Evolutionary conservation across 2,113 vertebrate species (phyloP).

Genomic region (Phyllostomus hastatus): DNA sequence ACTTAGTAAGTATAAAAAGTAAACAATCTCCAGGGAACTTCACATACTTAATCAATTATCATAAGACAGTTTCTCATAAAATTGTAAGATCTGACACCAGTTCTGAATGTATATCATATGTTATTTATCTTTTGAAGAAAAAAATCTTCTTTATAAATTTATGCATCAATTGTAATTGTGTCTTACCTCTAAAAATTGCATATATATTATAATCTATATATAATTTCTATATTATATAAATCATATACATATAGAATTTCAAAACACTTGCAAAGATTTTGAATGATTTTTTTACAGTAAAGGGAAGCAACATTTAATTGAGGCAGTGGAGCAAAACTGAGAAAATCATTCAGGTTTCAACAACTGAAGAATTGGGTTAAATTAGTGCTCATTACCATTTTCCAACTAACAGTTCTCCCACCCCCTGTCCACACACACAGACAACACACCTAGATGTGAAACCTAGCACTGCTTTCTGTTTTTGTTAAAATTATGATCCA

Average conservation of each 20-base stretch:
- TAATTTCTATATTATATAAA: too few relatives aligned
- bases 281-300: neutral
- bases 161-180: neutral
- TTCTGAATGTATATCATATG: neutral
- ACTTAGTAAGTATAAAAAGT: neutral
- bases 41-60: neutral
- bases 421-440: too few relatives aligned
- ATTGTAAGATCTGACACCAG: neutral
- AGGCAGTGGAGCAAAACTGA: neutral
- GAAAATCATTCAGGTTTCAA: neutral
- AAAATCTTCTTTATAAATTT: neutral
- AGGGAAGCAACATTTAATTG: neutral
- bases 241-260: neutral
- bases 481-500: neutral
- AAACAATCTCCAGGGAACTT: neutral
- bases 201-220: too few relatives aligned
- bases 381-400: neutral
- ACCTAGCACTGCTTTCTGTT: neutral
- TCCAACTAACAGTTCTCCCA: neutral
- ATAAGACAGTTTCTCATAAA: neutral
- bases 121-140: neutral
- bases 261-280: neutral
- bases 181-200: neutral
- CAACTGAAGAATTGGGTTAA: neutral
- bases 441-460: neutral